These are phyloP conservation scores for Heliothis subflexa DNA, from an alignment of 1,140 invertebrate genomes.

Conservation along the genomic window DNA sequence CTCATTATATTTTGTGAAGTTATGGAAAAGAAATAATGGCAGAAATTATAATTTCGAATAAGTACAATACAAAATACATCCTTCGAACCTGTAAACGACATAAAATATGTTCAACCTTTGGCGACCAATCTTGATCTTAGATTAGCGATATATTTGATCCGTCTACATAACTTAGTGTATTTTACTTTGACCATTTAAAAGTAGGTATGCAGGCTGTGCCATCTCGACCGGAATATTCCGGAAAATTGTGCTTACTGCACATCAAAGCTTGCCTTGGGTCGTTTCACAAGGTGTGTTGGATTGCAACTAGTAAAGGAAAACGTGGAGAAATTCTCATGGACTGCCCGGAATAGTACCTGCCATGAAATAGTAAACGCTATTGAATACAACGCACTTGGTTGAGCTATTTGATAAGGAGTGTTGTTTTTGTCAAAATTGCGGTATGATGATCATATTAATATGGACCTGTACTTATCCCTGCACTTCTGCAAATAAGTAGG, in stretches of 20 bases:
- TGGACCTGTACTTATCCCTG: not conserved
- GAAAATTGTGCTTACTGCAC: conserved; percentile 55
- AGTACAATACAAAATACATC: no score
- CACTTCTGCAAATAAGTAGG: not conserved
- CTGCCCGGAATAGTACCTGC: no score
- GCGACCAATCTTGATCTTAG: conserved; percentile 88
- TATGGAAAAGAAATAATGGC: no score
- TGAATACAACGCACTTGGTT: conserved; percentile 89
- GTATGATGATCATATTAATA: not conserved
- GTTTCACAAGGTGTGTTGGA: conserved; percentile 87
- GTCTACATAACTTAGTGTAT: conserved; percentile 76
- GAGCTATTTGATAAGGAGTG: conserved; percentile 87
- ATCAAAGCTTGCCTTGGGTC: conserved; percentile 63
- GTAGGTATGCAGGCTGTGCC: conserved; percentile 88
- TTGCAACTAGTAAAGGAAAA: conserved; percentile 90
- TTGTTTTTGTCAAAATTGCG: conserved; percentile 5
- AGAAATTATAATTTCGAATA: no score
- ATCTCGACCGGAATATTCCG: conserved; percentile 80
- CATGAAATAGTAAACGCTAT: conserved; percentile 88
- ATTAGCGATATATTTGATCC: conserved; percentile 89
- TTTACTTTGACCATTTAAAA: conserved; percentile 84
- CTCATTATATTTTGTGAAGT: no score
- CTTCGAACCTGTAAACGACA: no score
- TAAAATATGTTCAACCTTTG: conserved; percentile 87
- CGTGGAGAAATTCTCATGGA: conserved; percentile 91